Evolutionary conservation across 2,113 vertebrate genomes (phyloP), one percentile per base, ranked within the genome.

Genomic region (Paracanthobrama guichenoti): DNA sequence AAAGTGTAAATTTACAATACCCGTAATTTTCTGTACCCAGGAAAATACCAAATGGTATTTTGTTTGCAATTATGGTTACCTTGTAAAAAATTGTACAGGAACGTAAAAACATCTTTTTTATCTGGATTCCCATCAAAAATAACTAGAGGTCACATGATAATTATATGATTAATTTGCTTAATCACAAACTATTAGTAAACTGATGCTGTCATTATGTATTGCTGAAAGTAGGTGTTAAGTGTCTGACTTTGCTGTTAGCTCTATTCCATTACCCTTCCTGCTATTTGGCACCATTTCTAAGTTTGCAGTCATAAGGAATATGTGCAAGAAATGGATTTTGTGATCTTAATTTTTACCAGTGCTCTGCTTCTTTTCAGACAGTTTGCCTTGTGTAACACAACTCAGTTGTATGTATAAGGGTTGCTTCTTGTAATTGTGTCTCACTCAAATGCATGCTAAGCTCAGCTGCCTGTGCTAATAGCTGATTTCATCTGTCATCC

Each of bases 361-460:
- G 93, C 89, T 88, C 91, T 93, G 91, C 91, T 93, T 93, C 88
- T 92, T 93, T 93, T 88, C 94, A 95, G 94, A 94, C 91, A 91
- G 93, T 90, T 93, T 94, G 90, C 93, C 94, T 89, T 94, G 94
- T 95, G 94, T 94, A 92, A 93, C 90, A 78, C 93, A 93, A 86
- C 93, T 91, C 91, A 93, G 92, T 92, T 95, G 94, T 94, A 94
- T 94, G 93, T 95, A 94, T 94, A 90, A 93, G 88, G 91, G 91
- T 90, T 90, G 89, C 93, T 95, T 93, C 87, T 92, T 94, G 88
- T 90, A 92, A 55, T 88, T 80, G 28, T 69, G 90, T 94, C 89
- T 91, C 91, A 89, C 88, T 91, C 87, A 93, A 88, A 88, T 94
- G 94, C 94, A 95, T 94, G 93, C 91, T 83, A 87, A 90, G 90